A percentile compares a stretch with the other conserved stretches of the same genome.
Conservation (phyloP, 2,888 invertebrate species). For the Platycheirus albimanus region DNA sequence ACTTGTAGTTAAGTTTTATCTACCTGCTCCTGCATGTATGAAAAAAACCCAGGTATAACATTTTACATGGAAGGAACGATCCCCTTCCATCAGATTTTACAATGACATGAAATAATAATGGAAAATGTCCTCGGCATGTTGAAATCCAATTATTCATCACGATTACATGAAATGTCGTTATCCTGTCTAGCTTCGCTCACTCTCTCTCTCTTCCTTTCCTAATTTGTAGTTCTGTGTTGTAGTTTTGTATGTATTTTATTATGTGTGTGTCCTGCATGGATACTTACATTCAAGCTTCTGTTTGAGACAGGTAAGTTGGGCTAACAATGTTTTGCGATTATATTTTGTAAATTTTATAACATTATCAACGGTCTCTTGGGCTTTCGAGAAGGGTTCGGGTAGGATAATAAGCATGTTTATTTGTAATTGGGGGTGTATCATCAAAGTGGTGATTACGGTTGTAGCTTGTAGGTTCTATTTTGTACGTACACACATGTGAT, state of each 20-base stretch:
- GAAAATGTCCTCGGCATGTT: slow-evolving; percentile 73
- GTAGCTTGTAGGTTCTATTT: not conserved
- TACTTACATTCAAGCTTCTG: no score
- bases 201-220: slow-evolving; percentile 1
- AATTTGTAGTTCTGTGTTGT: no score
- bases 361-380: slow-evolving; percentile 10
- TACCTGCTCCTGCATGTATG: not conserved
- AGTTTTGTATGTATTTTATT: slow-evolving; percentile 17
- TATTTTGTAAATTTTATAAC: slow-evolving; percentile 65
- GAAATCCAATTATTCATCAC: slow-evolving; percentile 74
- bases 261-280: slow-evolving; percentile 56
- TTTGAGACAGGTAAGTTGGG: slow-evolving; percentile 57
- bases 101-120: slow-evolving; percentile 73
- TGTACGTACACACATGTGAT: slow-evolving; percentile 20
- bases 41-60: slow-evolving; percentile 49
- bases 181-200: slow-evolving; percentile 56
- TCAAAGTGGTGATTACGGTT: slow-evolving; percentile 48
- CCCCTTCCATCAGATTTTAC: slow-evolving; percentile 43
- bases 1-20: not conserved
- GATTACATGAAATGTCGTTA: slow-evolving; percentile 73
- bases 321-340: slow-evolving; percentile 48
- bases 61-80: slow-evolving; percentile 39
- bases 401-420: slow-evolving; percentile 2
- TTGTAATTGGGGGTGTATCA: slow-evolving; percentile 6
- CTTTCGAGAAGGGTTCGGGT: not conserved